These are phyloP conservation scores for Eleginops maclovinus DNA, from an alignment of 2,113 vertebrate genomes.

Conservation along the genomic window DNA sequence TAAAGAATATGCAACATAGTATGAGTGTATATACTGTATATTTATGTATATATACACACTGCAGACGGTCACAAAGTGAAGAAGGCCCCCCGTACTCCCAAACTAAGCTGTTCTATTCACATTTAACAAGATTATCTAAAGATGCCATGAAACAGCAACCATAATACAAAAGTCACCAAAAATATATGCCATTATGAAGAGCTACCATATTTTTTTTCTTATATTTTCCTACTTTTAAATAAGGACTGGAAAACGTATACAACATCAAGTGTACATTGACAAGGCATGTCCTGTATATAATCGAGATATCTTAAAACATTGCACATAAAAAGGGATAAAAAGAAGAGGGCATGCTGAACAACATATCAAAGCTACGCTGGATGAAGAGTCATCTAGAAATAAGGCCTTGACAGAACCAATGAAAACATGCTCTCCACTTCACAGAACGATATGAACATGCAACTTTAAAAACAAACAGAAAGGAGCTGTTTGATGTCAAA, in stretches of 20 bases:
- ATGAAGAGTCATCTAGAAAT: slow-evolving; percentile 52
- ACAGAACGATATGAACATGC: slow-evolving; percentile 74
- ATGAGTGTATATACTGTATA: slow-evolving; percentile 70
- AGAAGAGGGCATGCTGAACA: slow-evolving; percentile 88
- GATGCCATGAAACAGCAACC: slow-evolving; percentile 95
- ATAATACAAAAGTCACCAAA: slow-evolving; percentile 97
- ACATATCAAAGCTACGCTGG: slow-evolving; percentile 70
- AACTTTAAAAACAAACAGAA: slow-evolving; percentile 47
- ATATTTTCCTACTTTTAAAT: slow-evolving; percentile 81
- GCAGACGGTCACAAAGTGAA: slow-evolving; percentile 80
- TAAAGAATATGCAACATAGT: slow-evolving; percentile 88
- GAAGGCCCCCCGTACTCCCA: slow-evolving; percentile 68
- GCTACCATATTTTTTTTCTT: slow-evolving; percentile 81
- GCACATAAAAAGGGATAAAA: slow-evolving; percentile 78
- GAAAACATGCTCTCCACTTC: slow-evolving; percentile 83
- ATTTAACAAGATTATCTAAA: slow-evolving; percentile 89
- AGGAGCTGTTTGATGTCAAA: slow-evolving; percentile 37
- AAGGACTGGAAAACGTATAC: slow-evolving; percentile 92
- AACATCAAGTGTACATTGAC: slow-evolving; percentile 86
- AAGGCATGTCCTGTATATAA: slow-evolving; percentile 84
- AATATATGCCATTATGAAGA: slow-evolving; percentile 90
- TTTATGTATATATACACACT: slow-evolving; percentile 88
- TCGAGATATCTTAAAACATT: slow-evolving; percentile 80
- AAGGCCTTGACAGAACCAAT: slow-evolving; percentile 76
- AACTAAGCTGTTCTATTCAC: slow-evolving; percentile 79